Conservation (phyloP, 2,888 invertebrate genomes). For the Ochropleura leucogaster region DNA sequence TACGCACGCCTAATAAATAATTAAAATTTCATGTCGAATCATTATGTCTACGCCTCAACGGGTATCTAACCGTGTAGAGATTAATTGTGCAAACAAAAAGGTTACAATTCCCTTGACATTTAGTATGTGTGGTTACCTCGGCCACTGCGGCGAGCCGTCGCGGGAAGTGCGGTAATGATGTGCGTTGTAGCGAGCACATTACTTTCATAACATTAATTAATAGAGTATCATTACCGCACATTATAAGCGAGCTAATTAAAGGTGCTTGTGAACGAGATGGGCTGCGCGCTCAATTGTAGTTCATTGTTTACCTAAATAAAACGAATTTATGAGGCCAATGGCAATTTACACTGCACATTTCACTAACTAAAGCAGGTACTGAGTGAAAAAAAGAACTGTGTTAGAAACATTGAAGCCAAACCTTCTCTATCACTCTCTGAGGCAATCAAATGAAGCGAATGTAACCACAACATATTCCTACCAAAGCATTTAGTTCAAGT, state of each 20-base stretch:
- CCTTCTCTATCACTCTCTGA: constrained; percentile 21
- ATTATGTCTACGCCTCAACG: constrained; percentile 12
- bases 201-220: constrained; percentile 59
- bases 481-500: constrained; percentile 21
- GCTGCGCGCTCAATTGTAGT: constrained; percentile 1
- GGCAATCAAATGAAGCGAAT: constrained; percentile 10
- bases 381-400: not conserved
- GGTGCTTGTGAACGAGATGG: constrained; percentile 20
- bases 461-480: constrained; percentile 19
- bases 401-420: not conserved
- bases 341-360: not conserved
- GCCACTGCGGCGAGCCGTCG: constrained; percentile 36
- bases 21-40: constrained; percentile 31
- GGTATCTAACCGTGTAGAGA: constrained; percentile 46
- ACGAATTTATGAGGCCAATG: constrained; percentile 4
- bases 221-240: constrained; percentile 59
- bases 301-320: constrained; percentile 17
- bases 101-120: constrained; percentile 66
- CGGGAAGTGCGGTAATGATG: constrained; percentile 61
- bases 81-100: constrained; percentile 59
- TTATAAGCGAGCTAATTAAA: constrained; percentile 51
- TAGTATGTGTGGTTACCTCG: constrained; percentile 56
- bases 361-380: not conserved
- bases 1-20: constrained; percentile 26
- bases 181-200: constrained; percentile 51